phyloP scores from a whole-genome alignment of 2,888 invertebrate genomes.

The Caenorhabditis becei region DNA sequence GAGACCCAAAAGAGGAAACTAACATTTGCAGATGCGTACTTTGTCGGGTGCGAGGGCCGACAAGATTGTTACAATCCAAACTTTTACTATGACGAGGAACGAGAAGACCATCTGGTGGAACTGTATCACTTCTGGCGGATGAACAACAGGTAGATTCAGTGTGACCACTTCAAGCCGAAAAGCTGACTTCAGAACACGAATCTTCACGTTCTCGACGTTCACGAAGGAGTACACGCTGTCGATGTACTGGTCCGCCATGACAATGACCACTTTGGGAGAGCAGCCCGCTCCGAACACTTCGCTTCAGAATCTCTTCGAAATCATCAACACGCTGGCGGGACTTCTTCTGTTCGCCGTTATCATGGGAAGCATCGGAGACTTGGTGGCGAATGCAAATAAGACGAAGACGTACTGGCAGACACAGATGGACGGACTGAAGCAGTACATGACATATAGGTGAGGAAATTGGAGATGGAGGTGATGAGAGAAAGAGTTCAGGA shows the following conservation, averaged over 20 bases:
- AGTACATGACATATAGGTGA: constrained; percentile 71
- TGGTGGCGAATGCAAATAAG: constrained; percentile 65
- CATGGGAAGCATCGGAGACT: constrained; percentile 72
- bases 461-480: no score
- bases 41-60: constrained; percentile 51
- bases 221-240: constrained; percentile 73
- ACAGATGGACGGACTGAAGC: constrained; percentile 69
- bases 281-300: constrained; percentile 73
- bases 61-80: constrained; percentile 43
- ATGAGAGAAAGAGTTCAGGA: no score
- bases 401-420: constrained; percentile 63
- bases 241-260: constrained; percentile 77
- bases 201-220: constrained; percentile 60
- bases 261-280: constrained; percentile 76
- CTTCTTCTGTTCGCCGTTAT: constrained; percentile 74
- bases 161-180: constrained; percentile 9
- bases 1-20: background rate
- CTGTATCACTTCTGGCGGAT: constrained; percentile 67
- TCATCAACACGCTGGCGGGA: constrained; percentile 70
- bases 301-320: constrained; percentile 68
- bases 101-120: constrained; percentile 65
- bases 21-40: constrained; percentile 48
- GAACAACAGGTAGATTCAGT: constrained; percentile 35
- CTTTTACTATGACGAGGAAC: constrained; percentile 63
- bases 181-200: constrained; percentile 42